Conservation (phyloP, 2,888 invertebrate genomes). For the Diadromus collaris region DNA sequence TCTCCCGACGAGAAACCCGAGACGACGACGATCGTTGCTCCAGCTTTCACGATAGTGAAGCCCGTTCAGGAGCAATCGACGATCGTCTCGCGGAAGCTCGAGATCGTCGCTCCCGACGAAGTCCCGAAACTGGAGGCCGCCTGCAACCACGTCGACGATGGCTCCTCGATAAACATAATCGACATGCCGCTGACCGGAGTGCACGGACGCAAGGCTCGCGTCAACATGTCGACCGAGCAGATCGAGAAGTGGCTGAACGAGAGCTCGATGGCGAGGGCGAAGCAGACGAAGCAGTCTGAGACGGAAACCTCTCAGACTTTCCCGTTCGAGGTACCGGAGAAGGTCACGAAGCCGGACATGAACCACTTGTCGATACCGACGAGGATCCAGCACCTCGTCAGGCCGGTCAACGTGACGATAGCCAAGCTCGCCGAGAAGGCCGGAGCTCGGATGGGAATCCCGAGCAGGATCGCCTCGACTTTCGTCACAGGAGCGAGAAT, state of each 20-base stretch:
- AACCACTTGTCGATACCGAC: slow-evolving; percentile 77
- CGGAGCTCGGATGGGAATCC: slow-evolving; percentile 34
- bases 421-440: slow-evolving; percentile 72
- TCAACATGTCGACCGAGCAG: slow-evolving; percentile 87
- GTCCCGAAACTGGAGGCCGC: slow-evolving; percentile 55
- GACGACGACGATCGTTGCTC: not conserved
- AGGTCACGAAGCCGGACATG: slow-evolving; percentile 65
- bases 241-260: slow-evolving; percentile 86
- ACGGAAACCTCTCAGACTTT: slow-evolving; percentile 73
- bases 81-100: slow-evolving; percentile 29
- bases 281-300: slow-evolving; percentile 77
- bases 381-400: slow-evolving; percentile 78
- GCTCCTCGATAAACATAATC: slow-evolving; percentile 66
- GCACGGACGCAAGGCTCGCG: slow-evolving; percentile 82
- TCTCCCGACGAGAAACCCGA: slow-evolving; percentile 27
- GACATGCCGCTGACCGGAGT: slow-evolving; percentile 75
- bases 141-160: slow-evolving; percentile 62
- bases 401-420: slow-evolving; percentile 78
- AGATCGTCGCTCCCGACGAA: slow-evolving; percentile 40
- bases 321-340: slow-evolving; percentile 69
- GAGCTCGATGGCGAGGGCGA: slow-evolving; percentile 80
- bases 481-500: slow-evolving; percentile 49
- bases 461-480: slow-evolving; percentile 53
- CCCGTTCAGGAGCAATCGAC: slow-evolving; percentile 24
- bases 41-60: slow-evolving; percentile 29